Evolutionary conservation across 2,113 vertebrate genomes (phyloP).

Genomic region (Meriones unguiculatus): DNA sequence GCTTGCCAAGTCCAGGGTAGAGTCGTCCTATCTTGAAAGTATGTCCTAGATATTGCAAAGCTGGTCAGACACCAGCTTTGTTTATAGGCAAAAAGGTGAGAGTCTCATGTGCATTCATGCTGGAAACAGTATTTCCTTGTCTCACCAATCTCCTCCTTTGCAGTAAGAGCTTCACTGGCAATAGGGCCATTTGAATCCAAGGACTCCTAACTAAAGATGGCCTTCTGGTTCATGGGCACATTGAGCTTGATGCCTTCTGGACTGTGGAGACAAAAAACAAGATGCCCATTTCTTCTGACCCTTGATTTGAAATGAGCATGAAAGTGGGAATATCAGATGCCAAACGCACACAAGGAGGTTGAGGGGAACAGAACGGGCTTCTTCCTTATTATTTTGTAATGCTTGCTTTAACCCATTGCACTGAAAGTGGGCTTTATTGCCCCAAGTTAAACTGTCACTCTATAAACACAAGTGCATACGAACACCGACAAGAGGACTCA

Average conservation of each 20-base stretch:
- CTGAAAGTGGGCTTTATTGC: neutral
- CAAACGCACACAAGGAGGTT: neutral
- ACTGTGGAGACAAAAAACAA: neutral
- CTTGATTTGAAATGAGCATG: neutral
- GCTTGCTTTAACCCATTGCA: neutral
- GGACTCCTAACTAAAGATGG: neutral
- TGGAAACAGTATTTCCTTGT: neutral
- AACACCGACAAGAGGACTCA: neutral
- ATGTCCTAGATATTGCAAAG: neutral
- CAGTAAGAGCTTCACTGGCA: neutral
- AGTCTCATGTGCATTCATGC: neutral
- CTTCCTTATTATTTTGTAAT: neutral
- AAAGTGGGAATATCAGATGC: neutral
- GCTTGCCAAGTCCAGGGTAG: slow-evolving; percentile 12
- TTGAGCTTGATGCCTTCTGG: neutral
- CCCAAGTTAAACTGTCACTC: neutral
- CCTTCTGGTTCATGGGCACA: neutral
- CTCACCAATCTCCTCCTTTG: neutral
- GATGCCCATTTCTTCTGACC: neutral
- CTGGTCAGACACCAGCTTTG: neutral
- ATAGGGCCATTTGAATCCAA: neutral
- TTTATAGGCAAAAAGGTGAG: neutral
- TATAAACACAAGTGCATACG: neutral
- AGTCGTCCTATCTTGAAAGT: neutral
- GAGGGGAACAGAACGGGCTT: neutral